phyloP scores from a whole-genome alignment of 2,113 vertebrate species.

The Neodontobutis hainanensis region DNA sequence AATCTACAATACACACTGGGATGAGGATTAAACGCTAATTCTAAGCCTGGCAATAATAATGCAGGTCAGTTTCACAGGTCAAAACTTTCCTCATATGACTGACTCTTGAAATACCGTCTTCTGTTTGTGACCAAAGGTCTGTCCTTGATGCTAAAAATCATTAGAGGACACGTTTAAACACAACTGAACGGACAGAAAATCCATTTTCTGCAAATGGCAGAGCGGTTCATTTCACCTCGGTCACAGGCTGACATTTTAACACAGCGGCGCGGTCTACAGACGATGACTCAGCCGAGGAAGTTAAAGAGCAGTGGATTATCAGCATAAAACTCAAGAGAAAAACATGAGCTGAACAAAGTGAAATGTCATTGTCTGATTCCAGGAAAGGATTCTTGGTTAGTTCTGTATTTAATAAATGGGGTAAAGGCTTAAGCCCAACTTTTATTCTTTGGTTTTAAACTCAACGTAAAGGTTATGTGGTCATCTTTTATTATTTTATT shows the following conservation, averaged over 20 bases:
- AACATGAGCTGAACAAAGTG: not conserved
- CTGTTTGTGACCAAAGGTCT: conserved; percentile 9
- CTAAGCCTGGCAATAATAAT: no score
- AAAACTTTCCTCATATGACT: not conserved
- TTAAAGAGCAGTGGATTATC: conserved; percentile 15
- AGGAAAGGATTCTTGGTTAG: no score
- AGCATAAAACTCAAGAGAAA: not conserved
- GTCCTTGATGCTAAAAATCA: conserved; percentile 8
- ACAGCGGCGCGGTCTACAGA: conserved; percentile 7
- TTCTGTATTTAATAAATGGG: no score
- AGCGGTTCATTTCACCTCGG: conserved; percentile 28
- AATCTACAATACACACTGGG: no score
- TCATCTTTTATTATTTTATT: no score
- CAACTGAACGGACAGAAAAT: conserved; percentile 54
- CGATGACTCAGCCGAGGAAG: conserved; percentile 29
- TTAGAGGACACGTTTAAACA: conserved; percentile 25
- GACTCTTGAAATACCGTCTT: not conserved
- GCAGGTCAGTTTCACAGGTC: not conserved
- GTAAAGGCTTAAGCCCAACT: no score
- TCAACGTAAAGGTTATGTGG: no score
- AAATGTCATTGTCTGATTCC: not conserved
- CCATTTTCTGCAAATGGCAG: conserved; percentile 30
- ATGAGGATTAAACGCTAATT: no score
- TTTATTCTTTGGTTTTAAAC: no score
- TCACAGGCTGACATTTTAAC: conserved; percentile 53